phyloP scores from a whole-genome alignment of 2,113 vertebrate genomes.

The Rhynchopsitta pachyrhyncha region DNA sequence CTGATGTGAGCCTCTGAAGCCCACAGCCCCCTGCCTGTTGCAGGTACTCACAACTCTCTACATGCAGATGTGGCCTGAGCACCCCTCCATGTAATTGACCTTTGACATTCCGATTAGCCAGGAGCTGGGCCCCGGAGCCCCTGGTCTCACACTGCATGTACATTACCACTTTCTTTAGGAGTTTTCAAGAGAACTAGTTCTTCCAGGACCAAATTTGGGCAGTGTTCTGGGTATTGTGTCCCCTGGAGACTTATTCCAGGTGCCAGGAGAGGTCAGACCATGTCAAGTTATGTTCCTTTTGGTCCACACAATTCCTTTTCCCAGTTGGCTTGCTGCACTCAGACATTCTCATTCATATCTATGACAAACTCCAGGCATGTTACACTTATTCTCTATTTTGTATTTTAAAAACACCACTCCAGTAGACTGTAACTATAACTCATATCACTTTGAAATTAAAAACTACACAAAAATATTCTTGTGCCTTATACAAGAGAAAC shows the following conservation, averaged over 20 bases:
- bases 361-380: background rate
- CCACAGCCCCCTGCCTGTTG: rapidly evolving
- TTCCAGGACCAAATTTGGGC: background rate
- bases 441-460: background rate
- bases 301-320: background rate
- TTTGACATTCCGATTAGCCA: rapidly evolving
- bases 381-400: background rate
- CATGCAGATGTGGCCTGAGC: background rate
- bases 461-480: background rate
- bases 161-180: background rate
- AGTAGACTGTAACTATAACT: background rate
- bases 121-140: too few species aligned
- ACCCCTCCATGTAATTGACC: background rate
- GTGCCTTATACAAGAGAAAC: background rate
- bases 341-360: background rate
- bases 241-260: background rate
- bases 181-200: background rate
- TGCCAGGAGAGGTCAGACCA: background rate
- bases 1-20: rapidly evolving
- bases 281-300: background rate
- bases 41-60: background rate
- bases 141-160: background rate
- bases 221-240: background rate
- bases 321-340: background rate
- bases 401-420: background rate